These are phyloP conservation scores for Cranoglanis bouderius DNA, from an alignment of 2,113 vertebrate species.

Conservation along the genomic window DNA sequence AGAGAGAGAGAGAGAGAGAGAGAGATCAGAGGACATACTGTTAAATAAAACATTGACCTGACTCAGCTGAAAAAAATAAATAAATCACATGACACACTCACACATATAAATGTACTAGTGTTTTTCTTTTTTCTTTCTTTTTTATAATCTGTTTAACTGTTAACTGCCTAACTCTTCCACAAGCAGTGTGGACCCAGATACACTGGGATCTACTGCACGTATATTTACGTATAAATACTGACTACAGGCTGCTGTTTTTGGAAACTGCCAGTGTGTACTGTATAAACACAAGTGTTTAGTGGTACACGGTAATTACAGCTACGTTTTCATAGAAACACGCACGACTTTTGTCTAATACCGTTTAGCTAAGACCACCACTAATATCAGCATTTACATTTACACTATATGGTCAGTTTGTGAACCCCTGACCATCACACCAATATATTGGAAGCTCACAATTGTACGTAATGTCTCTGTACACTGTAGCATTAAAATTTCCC, in stretches of 20 bases:
- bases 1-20: background rate
- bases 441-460: too few relatives aligned
- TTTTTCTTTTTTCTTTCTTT: background rate
- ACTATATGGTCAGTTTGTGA: background rate
- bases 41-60: slow-evolving; percentile 2
- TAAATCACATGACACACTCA: background rate
- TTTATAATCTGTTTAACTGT: background rate
- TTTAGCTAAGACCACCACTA: background rate
- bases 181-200: background rate
- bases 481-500: too few relatives aligned
- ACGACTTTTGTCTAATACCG: background rate
- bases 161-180: background rate
- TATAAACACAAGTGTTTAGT: background rate
- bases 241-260: background rate
- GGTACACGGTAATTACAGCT: background rate
- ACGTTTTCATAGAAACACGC: background rate
- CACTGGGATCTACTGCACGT: background rate
- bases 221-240: background rate
- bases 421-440: too few relatives aligned
- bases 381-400: background rate
- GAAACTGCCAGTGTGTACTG: background rate
- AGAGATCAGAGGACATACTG: background rate
- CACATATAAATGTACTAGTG: background rate
- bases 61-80: background rate
- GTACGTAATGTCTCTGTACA: too few relatives aligned